A percentile compares a stretch with the other conserved stretches of the same genome.
phyloP scores from a whole-genome alignment of 2,113 vertebrate species.

The Laticauda colubrina region DNA sequence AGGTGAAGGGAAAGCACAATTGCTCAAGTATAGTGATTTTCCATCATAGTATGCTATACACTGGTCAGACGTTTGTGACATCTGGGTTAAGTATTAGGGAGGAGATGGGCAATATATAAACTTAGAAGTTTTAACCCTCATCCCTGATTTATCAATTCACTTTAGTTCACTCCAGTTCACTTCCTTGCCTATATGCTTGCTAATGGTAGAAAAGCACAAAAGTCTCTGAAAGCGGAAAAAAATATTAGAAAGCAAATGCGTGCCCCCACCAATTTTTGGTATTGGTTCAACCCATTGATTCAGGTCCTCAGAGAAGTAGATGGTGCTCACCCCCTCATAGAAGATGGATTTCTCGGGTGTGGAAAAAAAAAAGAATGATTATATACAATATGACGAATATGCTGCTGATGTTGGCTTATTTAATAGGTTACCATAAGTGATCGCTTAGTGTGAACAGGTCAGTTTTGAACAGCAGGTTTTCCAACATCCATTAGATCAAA shows the following conservation, averaged over 20 bases:
- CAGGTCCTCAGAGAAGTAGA: not conserved
- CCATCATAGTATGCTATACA: not conserved
- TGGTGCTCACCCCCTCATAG: not conserved
- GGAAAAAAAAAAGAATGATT: not conserved
- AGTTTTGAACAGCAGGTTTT: not conserved
- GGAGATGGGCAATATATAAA: not conserved
- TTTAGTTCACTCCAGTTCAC: not conserved
- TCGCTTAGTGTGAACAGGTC: not conserved
- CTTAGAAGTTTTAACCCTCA: not conserved
- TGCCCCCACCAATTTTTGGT: not conserved
- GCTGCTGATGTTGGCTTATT: too few species aligned
- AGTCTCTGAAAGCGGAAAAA: not conserved
- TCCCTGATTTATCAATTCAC: not conserved
- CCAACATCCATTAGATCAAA: not conserved
- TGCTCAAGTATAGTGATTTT: not conserved
- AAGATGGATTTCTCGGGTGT: not conserved
- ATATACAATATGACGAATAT: not conserved
- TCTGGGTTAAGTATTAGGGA: not conserved
- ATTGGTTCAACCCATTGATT: not conserved
- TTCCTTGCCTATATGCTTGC: not conserved
- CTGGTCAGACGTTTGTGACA: not conserved
- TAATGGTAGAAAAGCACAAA: not conserved
- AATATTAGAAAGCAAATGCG: not conserved
- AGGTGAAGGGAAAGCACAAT: not conserved
- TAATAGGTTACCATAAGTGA: not conserved